phyloP scores from a whole-genome alignment of 2,113 vertebrate species.

The Parus major region DNA sequence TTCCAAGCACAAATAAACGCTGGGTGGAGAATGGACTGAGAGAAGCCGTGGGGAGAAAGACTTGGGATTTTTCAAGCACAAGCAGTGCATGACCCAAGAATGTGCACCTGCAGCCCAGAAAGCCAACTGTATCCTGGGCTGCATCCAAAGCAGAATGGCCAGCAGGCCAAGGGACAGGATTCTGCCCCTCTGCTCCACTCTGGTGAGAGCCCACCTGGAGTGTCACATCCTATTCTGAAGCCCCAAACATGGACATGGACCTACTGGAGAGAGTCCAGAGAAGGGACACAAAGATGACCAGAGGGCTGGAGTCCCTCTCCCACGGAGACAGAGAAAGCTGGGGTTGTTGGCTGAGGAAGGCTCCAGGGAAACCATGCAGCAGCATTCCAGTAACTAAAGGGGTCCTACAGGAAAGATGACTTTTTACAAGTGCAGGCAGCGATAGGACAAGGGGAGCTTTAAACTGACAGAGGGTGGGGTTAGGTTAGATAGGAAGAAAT shows the following conservation, averaged over 20 bases:
- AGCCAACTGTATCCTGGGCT: neutral
- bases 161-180: neutral
- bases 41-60: neutral
- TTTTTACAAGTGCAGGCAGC: neutral
- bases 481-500: neutral
- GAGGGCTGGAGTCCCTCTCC: neutral
- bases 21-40: neutral
- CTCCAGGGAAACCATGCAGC: neutral
- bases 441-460: neutral
- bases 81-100: neutral
- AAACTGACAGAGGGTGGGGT: neutral
- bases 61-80: neutral
- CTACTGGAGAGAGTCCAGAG: neutral
- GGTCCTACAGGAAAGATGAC: neutral
- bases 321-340: neutral
- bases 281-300: neutral
- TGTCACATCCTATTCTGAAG: neutral
- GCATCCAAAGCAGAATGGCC: fast-evolving
- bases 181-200: neutral
- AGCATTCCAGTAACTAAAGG: neutral
- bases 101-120: neutral
- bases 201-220: neutral
- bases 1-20: neutral
- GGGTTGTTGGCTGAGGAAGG: neutral
- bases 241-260: neutral